Base-by-base conservation (phyloP, 2,888 invertebrate species). In the Melipona beecheii region DNA sequence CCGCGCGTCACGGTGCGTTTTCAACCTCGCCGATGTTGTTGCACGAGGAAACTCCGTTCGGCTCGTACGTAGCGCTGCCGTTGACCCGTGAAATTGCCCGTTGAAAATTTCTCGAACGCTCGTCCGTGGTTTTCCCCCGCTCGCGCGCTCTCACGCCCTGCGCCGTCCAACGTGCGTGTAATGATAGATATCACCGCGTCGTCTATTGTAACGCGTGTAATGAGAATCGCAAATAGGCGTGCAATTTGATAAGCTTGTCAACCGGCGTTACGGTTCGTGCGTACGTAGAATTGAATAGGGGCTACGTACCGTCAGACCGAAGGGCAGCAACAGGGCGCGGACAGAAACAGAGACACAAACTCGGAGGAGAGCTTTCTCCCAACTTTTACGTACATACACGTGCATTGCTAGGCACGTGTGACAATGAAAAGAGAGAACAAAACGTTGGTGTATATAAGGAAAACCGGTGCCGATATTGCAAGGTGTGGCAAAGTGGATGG, bases 191-290 rank as follows among this genome's bases (percentile, higher is more conserved):
- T 89, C 90, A 87, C 87, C 86, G 85, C 84, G 85, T 91, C 87
- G 82, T 86, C 86, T 89, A 92, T 92, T 92, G 91, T 91, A 90
- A 91, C 84, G 91, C 90, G 90, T 89, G 92, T 92, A 92, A 92
- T 91, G 91, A 92, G 91, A 90, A 91, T 91, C 89, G 90, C 91
- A 91, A 91, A 92, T 91, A 90, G 91, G 88, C 86, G 84, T 90
- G 91, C 92, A 91, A 92, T 92, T 92, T 92, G 91, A 92, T 92
- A 91, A 90, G 92, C 91, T 91, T 92, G 92, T 92, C 92, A 92
- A 92, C 91, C 86, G 82, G 81, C 91, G 90, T 92, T 90, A 92
- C 90, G 92, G 91, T 90, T 89, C 86, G 87, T 91, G 90, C 90
- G 85, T 86, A 78, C 83, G 85, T 81, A 90, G 89, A 92, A 92